Conservation (phyloP, 30 jellyfish, hydroid and myxozoan genomes). For the Catostylus mosaicus region DNA sequence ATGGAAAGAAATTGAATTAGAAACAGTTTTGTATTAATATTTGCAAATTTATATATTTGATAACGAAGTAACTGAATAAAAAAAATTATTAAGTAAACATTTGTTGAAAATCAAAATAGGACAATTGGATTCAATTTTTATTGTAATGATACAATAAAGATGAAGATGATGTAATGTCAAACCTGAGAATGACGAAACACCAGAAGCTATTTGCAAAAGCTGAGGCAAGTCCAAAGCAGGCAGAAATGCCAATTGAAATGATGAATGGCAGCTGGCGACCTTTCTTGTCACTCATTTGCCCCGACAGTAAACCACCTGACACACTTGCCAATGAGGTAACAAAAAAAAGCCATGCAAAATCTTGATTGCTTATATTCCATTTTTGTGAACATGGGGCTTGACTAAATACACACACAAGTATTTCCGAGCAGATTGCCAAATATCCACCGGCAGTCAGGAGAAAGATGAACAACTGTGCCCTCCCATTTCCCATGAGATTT, state of each 20-base stretch:
- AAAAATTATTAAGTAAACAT: too few relatives aligned
- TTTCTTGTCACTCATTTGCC: conserved; percentile 51
- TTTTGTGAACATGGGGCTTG: conserved; percentile 19
- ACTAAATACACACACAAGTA: conserved; percentile 68
- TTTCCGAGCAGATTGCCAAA: conserved; percentile 63
- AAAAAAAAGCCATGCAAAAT: conserved; percentile 60
- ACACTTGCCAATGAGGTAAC: conserved; percentile 36
- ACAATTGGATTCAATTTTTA: too few relatives aligned
- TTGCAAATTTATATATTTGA: too few relatives aligned
- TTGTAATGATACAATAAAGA: too few relatives aligned
- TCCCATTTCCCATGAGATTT: conserved; percentile 49
- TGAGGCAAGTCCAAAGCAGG: conserved; percentile 58
- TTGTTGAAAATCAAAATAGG: too few relatives aligned
- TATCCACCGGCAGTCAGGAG: conserved; percentile 66
- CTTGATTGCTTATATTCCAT: conserved; percentile 40
- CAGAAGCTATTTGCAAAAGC: conserved; percentile 58
- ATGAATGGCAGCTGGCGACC: conserved; percentile 59
- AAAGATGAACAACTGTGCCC: conserved; percentile 27
- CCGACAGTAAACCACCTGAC: conserved; percentile 52
- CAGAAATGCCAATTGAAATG: conserved; percentile 40
- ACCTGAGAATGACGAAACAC: conserved; percentile 61
- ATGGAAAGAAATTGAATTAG: neutral
- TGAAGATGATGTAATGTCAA: too few relatives aligned
- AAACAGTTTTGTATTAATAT: too few relatives aligned
- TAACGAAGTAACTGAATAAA: too few relatives aligned